Base-by-base conservation (phyloP, 2,888 invertebrate species). In the Frankliniella fusca region DNA sequence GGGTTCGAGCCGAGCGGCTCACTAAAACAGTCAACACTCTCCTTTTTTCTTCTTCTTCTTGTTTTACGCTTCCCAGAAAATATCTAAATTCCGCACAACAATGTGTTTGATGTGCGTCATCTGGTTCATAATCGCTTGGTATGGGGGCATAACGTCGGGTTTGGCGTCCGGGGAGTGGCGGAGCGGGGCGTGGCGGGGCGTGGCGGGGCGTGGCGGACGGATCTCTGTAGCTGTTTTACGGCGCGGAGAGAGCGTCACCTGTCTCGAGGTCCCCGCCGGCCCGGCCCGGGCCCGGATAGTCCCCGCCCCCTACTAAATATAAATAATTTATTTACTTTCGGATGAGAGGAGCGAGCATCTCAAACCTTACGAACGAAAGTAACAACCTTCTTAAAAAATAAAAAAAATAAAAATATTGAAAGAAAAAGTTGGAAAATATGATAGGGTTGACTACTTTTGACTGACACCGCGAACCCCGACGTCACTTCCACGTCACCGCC, bases 261-360 rank as follows among this genome's bases (percentile, higher is more conserved):
- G 61, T 61, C 61, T n/a, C 15, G 61, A 20, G 61, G 61, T 15
- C 20, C 61, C 18, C 15, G 7, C 54, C 54, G 54, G 50, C 50
- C 9, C 10, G 50, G 50, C 50, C 50, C 54, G 15, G 54, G 54
- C 54, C 61, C 61, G 20, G 61, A 11, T n/a, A n/a, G 61, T 18
- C 61, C 61, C 61, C 61, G 61, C 61, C 61, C 70, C n/a, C 27
- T 23, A 76, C 70, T 23, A 76, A 23, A 76, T 76, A 76, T 76
- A 76, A 76, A 76, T 76, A 76, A 76, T 76, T 76, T 76, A 76
- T 76, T 76, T 76, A 76, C 70, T 27, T 76, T 76, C 23, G 70
- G 11, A 10, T 10, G 70, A 27, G n/a, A 9, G 27, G 70, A 27
- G 70, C 10, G 23, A 12, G 15, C 15, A 54, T 54, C 15, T 54